phyloP scores from a whole-genome alignment of 2,797 vertebrate genomes.

The Darevskia mixta region DNA sequence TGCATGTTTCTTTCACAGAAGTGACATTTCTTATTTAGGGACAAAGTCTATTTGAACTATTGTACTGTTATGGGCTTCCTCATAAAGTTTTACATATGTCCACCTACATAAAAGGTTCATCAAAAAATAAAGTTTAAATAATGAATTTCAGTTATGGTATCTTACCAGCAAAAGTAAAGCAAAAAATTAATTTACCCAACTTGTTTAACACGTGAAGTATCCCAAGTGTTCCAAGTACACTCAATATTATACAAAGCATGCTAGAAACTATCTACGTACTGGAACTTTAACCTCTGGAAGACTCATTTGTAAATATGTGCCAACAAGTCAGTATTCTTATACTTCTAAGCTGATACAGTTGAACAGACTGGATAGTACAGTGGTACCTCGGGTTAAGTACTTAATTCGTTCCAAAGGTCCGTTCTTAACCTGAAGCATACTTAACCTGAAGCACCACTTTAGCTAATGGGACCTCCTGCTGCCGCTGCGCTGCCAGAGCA shows the following conservation, averaged over 20 bases:
- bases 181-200: background rate
- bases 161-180: background rate
- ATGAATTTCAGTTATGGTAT: background rate
- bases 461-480: too few relatives aligned
- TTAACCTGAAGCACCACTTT: too few relatives aligned
- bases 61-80: accelerated
- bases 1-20: background rate
- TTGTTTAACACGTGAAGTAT: background rate
- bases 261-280: background rate
- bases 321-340: background rate
- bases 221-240: background rate
- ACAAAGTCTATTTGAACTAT: background rate
- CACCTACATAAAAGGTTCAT: background rate
- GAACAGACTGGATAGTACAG: background rate
- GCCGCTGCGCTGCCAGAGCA: too few relatives aligned
- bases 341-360: background rate
- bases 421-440: too few relatives aligned
- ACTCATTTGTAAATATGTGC: background rate
- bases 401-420: too few relatives aligned
- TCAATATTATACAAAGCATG: background rate
- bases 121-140: background rate
- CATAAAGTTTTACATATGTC: background rate
- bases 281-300: background rate
- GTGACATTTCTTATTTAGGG: background rate
- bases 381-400: too few relatives aligned